Conservation (phyloP, 2,797 vertebrate genomes). For the Scleropages formosus region DNA sequence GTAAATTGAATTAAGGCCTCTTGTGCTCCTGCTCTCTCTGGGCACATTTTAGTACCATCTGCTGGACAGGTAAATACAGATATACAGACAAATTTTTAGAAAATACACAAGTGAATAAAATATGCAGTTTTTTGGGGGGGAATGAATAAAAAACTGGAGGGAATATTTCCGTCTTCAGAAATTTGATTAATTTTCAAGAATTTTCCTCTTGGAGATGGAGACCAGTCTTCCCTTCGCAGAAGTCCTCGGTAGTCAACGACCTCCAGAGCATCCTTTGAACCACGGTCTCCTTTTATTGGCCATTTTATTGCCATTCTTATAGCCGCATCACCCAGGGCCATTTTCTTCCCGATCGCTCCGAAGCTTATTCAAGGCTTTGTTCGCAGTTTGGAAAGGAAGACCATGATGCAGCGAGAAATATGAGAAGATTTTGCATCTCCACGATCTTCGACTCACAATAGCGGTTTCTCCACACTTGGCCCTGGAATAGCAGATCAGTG, state of each 20-base stretch:
- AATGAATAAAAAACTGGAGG: too few relatives aligned
- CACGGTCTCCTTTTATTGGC: not conserved
- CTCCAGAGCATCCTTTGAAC: not conserved
- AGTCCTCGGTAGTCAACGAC: not conserved
- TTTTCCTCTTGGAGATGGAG: conserved; percentile 3
- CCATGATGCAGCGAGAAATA: not conserved
- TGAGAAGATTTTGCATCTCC: not conserved
- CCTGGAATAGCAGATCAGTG: not conserved
- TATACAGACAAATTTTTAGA: too few relatives aligned
- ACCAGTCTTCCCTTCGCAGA: not conserved
- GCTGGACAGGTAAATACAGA: too few relatives aligned
- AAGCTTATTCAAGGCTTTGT: not conserved
- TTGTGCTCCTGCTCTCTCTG: too few relatives aligned
- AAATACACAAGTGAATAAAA: too few relatives aligned
- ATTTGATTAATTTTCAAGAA: too few relatives aligned
- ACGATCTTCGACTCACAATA: not conserved
- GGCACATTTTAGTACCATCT: too few relatives aligned
- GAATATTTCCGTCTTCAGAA: too few relatives aligned
- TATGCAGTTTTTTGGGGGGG: too few relatives aligned
- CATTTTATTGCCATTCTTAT: not conserved
- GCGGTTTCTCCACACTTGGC: not conserved
- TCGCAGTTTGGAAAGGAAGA: not conserved
- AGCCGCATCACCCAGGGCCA: not conserved
- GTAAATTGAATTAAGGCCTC: too few relatives aligned
- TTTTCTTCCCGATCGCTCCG: not conserved